Evolutionary conservation across 2,113 vertebrate species (phyloP).

Genomic region (Bufo bufo): DNA sequence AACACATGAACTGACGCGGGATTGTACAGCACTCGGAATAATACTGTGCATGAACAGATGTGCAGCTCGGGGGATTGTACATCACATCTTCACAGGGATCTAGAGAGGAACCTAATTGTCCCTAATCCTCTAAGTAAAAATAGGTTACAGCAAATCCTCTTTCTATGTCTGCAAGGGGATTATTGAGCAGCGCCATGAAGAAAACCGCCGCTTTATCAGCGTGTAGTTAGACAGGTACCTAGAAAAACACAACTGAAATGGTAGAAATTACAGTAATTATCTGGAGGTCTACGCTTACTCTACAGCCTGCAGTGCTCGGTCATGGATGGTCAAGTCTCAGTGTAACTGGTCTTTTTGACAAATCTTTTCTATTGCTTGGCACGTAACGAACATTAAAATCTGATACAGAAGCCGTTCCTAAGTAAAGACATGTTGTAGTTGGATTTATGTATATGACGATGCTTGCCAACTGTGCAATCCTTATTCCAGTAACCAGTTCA

Average conservation of each 20-base stretch:
- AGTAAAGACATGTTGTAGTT: neutral
- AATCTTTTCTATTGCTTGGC: neutral
- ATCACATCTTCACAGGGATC: slow-evolving; percentile 58
- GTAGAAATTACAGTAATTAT: slow-evolving; percentile 11
- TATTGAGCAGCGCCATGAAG: slow-evolving; percentile 61
- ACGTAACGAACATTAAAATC: neutral
- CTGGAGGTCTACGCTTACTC: slow-evolving; percentile 9
- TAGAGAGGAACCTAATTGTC: slow-evolving; percentile 66
- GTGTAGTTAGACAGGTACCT: slow-evolving; percentile 44
- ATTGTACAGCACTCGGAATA: neutral
- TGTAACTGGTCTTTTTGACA: neutral
- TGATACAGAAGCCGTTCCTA: neutral
- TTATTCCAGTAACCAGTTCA: neutral
- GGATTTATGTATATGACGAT: neutral
- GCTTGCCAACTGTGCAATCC: neutral
- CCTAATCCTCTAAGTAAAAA: slow-evolving; percentile 76
- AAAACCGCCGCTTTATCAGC: slow-evolving; percentile 60
- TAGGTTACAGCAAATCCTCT: slow-evolving; percentile 77
- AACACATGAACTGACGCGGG: neutral
- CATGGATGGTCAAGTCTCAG: neutral
- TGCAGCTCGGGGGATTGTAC: slow-evolving; percentile 61
- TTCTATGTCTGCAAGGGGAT: slow-evolving; percentile 70
- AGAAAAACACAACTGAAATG: slow-evolving; percentile 35
- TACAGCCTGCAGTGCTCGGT: neutral
- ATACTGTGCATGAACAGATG: slow-evolving; percentile 52